A percentile compares a stretch with the other conserved stretches of the same genome.
Conservation (phyloP, 92 coral and sea anemone genomes). For the Micromussa lordhowensis region DNA sequence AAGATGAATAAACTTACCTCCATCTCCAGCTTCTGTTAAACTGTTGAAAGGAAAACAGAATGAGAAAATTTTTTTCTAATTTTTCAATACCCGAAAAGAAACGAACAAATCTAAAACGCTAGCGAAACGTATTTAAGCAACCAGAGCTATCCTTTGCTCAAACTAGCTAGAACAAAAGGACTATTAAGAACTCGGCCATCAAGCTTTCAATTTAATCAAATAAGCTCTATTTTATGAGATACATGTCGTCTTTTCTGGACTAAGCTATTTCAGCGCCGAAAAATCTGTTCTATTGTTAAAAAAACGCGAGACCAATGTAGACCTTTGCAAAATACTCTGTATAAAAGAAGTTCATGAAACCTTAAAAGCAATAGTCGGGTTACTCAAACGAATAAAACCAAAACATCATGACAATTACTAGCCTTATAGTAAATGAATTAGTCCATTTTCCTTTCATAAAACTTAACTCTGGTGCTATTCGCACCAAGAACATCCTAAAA, state of each 20-base stretch:
- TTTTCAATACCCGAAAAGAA: neutral
- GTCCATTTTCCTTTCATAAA: neutral
- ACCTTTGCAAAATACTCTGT: neutral
- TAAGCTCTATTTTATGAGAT: neutral
- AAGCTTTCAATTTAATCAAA: neutral
- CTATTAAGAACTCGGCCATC: neutral
- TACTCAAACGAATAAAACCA: neutral
- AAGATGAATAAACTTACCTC: slow-evolving; percentile 30
- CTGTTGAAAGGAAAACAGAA: slow-evolving; percentile 12
- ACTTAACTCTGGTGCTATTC: neutral
- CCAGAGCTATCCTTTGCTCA: neutral
- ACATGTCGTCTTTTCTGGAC: neutral
- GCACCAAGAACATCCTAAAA: too few relatives aligned
- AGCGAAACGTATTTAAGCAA: neutral
- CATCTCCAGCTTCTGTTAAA: slow-evolving; percentile 25
- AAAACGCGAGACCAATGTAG: too few relatives aligned
- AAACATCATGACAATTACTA: neutral
- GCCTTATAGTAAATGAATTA: neutral
- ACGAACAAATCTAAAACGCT: neutral
- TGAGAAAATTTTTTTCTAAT: neutral
- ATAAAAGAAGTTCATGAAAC: neutral
- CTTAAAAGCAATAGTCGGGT: neutral
- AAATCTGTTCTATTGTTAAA: neutral
- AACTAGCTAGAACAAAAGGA: neutral
- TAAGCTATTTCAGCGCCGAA: neutral